A percentile compares a stretch with the other conserved stretches of the same genome.
These are phyloP conservation scores for Syngnathus typhle DNA, from an alignment of 2,113 vertebrate species.

Conservation along the genomic window DNA sequence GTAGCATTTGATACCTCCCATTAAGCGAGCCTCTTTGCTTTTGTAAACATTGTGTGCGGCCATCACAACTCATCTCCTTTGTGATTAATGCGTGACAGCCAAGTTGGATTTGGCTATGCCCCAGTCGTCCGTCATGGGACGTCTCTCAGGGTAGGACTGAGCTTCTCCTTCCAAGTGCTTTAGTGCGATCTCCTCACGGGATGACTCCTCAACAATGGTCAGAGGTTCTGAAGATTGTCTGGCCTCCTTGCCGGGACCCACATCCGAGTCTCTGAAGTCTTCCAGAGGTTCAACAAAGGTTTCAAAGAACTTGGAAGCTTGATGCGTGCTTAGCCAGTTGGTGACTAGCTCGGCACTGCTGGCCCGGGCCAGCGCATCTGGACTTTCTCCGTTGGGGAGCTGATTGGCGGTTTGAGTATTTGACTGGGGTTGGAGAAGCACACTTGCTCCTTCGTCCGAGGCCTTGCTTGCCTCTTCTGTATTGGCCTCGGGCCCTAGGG, in stretches of 20 bases:
- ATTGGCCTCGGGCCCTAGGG: constrained; percentile 3
- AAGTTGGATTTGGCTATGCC: not conserved
- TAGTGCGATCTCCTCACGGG: not conserved
- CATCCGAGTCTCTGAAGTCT: constrained; percentile 39
- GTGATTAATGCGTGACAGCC: not conserved
- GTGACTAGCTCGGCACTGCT: constrained; percentile 59
- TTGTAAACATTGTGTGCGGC: constrained; percentile 32
- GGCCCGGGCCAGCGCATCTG: constrained; percentile 21
- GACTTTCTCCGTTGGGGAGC: constrained; percentile 10
- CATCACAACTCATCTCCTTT: constrained; percentile 30
- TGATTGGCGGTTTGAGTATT: not conserved
- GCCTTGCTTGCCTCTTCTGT: constrained; percentile 44
- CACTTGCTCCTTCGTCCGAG: constrained; percentile 52
- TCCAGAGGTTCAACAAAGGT: constrained; percentile 68
- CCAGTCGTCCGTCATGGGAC: constrained; percentile 15
- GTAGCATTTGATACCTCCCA: constrained; percentile 28
- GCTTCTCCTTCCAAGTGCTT: constrained; percentile 18
- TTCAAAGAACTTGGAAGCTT: constrained; percentile 62
- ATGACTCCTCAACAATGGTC: not conserved
- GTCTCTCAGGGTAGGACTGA: constrained; percentile 13
- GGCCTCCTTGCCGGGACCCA: not conserved
- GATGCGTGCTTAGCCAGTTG: constrained; percentile 68
- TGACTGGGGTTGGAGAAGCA: constrained; percentile 49
- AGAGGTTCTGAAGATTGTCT: not conserved
- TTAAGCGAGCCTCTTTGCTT: constrained; percentile 28